Evolutionary conservation across 2,888 invertebrate species (phyloP).

Genomic region (Philaethria dido): DNA sequence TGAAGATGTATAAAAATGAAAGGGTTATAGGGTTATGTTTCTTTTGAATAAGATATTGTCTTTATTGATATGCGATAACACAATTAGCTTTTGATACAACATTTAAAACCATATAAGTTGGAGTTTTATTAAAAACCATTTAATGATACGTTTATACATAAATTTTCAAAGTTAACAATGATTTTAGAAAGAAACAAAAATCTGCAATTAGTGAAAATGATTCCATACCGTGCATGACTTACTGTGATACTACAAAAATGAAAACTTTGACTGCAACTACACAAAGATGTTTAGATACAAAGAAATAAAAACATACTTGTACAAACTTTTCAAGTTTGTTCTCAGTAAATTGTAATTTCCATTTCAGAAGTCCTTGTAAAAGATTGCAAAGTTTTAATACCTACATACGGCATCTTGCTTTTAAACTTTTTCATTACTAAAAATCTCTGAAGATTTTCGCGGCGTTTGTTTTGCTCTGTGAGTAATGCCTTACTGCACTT

Average conservation of each 20-base stretch:
- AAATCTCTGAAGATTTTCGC: conserved; percentile 27
- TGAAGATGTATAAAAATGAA: no score
- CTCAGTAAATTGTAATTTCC: conserved; percentile 36
- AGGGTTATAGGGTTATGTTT: no score
- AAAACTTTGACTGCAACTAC: conserved; percentile 9
- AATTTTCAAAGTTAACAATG: no score
- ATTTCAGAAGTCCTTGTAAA: conserved; percentile 33
- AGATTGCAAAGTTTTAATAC: conserved; percentile 36
- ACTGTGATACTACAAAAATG: neutral
- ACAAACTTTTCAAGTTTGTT: conserved; percentile 18
- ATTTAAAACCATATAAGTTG: no score
- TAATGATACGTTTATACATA: no score
- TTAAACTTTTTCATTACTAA: conserved; percentile 37
- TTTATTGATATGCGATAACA: no score
- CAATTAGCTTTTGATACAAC: no score
- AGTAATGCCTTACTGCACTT: conserved; percentile 7
- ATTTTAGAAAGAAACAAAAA: neutral
- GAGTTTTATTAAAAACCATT: no score
- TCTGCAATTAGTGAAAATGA: neutral
- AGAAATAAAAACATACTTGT: conserved; percentile 24
- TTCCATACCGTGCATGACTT: no score
- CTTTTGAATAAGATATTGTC: no score
- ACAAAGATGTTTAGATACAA: neutral
- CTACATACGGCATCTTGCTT: conserved; percentile 27
- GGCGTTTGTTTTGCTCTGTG: conserved; percentile 12